Percentiles rank a stretch among this genome's conserved stretches.
These are phyloP conservation scores for Rhopalosiphum nymphaeae DNA, from an alignment of 2,888 invertebrate species.

Conservation along the genomic window DNA sequence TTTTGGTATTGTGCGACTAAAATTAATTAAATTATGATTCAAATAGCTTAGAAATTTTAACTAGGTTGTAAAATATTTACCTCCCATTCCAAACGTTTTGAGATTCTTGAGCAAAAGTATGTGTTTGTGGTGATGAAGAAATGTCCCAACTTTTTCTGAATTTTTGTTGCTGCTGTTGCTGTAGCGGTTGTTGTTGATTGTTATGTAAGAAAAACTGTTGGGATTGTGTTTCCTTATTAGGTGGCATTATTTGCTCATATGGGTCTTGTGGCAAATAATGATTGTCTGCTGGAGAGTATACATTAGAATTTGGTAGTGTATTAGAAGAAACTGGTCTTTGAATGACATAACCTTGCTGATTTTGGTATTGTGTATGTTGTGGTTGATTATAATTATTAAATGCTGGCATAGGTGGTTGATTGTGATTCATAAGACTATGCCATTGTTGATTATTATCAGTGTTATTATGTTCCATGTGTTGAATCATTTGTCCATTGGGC, in stretches of 20 bases:
- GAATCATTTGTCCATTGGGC: constrained; percentile 48
- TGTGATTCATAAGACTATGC: constrained; percentile 69
- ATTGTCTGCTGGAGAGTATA: not conserved
- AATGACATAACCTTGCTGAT: constrained; percentile 68
- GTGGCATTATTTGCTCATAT: constrained; percentile 28
- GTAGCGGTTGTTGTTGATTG: constrained; percentile 27
- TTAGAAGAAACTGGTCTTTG: constrained; percentile 57
- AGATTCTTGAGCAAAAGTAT: constrained; percentile 49
- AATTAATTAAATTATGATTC: not conserved
- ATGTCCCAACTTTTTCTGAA: constrained; percentile 51
- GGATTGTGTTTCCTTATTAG: constrained; percentile 21
- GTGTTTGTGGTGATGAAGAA: constrained; percentile 19
- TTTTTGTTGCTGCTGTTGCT: constrained; percentile 37
- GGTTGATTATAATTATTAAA: constrained; percentile 66
- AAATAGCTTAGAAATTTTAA: not conserved
- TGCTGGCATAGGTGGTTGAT: constrained; percentile 70
- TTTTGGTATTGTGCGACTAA: constrained; percentile 57
- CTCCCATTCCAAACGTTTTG: constrained; percentile 59
- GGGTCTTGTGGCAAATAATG: constrained; percentile 16
- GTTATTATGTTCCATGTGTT: constrained; percentile 36
- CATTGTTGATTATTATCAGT: constrained; percentile 66
- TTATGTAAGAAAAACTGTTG: constrained; percentile 63
- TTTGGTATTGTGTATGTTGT: constrained; percentile 57
- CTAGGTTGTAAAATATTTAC: constrained; percentile 43
- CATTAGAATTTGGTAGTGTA: constrained; percentile 6